phyloP scores from a whole-genome alignment of 92 coral and sea anemone species.

The Galaxea fascicularis region DNA sequence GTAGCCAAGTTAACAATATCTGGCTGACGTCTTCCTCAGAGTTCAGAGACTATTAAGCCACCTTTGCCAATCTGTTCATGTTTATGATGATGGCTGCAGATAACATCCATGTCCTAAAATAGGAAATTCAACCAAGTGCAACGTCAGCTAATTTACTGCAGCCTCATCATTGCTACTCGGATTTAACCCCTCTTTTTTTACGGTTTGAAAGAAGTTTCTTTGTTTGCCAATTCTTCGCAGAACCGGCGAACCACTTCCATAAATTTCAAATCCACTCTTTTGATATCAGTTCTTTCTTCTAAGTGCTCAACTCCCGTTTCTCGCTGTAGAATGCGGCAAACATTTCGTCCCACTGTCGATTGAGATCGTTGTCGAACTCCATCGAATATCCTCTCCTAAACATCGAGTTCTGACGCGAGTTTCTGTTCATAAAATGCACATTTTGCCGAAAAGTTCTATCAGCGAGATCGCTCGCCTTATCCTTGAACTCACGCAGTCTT shows the following conservation, averaged over 20 bases:
- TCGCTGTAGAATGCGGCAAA: slow-evolving; percentile 55
- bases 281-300: neutral
- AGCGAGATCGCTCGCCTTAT: slow-evolving; percentile 66
- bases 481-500: slow-evolving; percentile 66
- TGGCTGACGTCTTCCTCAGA: neutral
- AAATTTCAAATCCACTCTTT: neutral
- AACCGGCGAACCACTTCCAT: neutral
- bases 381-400: slow-evolving; percentile 21
- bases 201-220: neutral
- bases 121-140: neutral
- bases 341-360: slow-evolving; percentile 77
- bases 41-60: neutral
- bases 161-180: neutral
- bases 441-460: slow-evolving; percentile 51
- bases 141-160: slow-evolving; percentile 1
- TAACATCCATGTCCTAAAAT: neutral
- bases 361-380: slow-evolving; percentile 73
- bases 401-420: slow-evolving; percentile 33
- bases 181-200: neutral
- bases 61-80: neutral
- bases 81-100: neutral
- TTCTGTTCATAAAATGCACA: slow-evolving; percentile 25
- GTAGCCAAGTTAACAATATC: neutral
- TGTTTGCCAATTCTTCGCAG: no score
- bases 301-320: neutral